phyloP scores from a whole-genome alignment of 2,888 invertebrate genomes.

The Automeris io region DNA sequence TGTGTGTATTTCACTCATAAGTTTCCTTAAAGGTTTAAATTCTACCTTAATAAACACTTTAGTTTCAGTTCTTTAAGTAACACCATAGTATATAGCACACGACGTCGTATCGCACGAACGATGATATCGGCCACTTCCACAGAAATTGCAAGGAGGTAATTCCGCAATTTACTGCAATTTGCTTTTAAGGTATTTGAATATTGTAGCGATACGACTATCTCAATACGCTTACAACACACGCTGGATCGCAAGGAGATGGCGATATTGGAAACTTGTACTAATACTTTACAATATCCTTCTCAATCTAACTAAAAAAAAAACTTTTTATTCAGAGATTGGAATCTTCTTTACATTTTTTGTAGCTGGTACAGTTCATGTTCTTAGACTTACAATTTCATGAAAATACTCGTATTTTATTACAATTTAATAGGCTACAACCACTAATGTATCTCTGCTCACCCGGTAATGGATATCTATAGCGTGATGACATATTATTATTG shows the following conservation, averaged over 20 bases:
- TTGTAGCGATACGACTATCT: slow-evolving; percentile 6
- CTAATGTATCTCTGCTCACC: too few relatives aligned
- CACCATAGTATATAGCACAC: slow-evolving; percentile 4
- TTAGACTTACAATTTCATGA: too few relatives aligned
- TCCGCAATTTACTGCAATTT: slow-evolving; percentile 46
- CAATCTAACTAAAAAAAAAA: too few relatives aligned
- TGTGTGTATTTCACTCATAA: too few relatives aligned
- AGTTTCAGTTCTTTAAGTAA: neutral
- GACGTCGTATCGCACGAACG: slow-evolving; percentile 12
- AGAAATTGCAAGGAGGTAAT: slow-evolving; percentile 37
- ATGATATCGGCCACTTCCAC: slow-evolving; percentile 36
- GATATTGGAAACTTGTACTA: neutral
- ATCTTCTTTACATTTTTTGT: too few relatives aligned
- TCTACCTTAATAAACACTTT: neutral
- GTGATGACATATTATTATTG: too few relatives aligned
- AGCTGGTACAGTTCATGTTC: too few relatives aligned
- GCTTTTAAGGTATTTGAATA: slow-evolving; percentile 32
- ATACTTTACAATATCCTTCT: neutral
- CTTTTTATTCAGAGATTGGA: too few relatives aligned
- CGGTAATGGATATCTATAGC: too few relatives aligned
- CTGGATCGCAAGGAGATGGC: neutral
- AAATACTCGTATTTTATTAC: too few relatives aligned
- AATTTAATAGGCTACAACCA: too few relatives aligned
- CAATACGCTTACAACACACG: neutral
- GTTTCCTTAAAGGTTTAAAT: too few relatives aligned